phyloP scores from a whole-genome alignment of 2,888 invertebrate species.

The Theristus sp. region DNA sequence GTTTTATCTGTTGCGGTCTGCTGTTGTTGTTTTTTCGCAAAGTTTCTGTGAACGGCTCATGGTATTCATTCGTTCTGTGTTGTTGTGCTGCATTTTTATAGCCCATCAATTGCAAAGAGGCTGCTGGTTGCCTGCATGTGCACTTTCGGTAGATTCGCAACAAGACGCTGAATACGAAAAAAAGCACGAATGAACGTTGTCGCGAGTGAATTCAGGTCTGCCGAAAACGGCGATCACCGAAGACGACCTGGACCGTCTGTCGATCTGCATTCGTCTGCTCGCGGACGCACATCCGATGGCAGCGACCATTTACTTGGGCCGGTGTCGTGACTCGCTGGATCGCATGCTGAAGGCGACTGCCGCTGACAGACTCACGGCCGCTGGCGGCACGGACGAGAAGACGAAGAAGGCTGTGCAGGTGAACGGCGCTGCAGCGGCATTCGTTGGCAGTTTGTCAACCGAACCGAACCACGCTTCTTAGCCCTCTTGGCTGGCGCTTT shows the following conservation, averaged over 20 bases:
- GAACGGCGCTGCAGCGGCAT: too few relatives aligned
- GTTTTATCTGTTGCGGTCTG: too few relatives aligned
- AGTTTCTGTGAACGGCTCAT: too few relatives aligned
- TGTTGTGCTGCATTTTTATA: too few relatives aligned
- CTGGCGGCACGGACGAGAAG: background rate
- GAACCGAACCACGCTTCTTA: background rate
- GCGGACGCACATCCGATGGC: conserved; percentile 44
- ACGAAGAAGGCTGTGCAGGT: background rate
- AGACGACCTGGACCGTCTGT: conserved; percentile 53
- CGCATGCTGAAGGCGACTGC: conserved; percentile 42
- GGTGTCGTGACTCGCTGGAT: conserved; percentile 45
- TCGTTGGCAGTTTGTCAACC: too few relatives aligned
- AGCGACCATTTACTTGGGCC: conserved; percentile 49
- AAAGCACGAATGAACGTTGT: too few relatives aligned
- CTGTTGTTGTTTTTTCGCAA: too few relatives aligned
- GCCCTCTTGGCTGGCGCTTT: background rate
- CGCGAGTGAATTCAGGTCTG: conserved; percentile 11
- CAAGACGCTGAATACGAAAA: too few relatives aligned
- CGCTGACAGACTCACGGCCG: background rate
- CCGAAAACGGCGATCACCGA: conserved; percentile 51
- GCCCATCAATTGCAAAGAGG: too few relatives aligned
- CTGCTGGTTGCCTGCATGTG: too few relatives aligned
- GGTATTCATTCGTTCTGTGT: too few relatives aligned
- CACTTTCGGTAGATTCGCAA: too few relatives aligned
- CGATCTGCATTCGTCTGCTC: conserved; percentile 43